Conservation (phyloP, 2,113 vertebrate species). For the Romanogobio albipinnatus region DNA sequence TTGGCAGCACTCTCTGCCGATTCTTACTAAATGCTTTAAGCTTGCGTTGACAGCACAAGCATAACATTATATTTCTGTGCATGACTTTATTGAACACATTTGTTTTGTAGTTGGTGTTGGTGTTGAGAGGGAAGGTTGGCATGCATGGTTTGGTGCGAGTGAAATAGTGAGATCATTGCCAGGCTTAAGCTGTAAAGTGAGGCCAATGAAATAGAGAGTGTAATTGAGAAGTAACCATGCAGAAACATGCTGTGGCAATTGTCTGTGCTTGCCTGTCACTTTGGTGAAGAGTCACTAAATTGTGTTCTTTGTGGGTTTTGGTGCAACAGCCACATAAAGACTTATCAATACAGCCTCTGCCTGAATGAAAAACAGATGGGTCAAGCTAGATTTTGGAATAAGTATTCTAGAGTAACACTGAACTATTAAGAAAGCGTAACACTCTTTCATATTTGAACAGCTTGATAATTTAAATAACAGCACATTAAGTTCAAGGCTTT, state of each 20-base stretch:
- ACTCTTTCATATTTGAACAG: not conserved
- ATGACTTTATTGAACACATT: not conserved
- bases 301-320: conserved; percentile 20
- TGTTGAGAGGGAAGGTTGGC: conserved; percentile 24
- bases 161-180: not conserved
- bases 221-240: not conserved
- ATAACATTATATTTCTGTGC: conserved; percentile 16
- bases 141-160: not conserved
- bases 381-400: conserved; percentile 25
- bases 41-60: not conserved
- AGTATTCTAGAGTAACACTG: not conserved
- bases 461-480: not conserved
- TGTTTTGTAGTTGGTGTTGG: conserved; percentile 25
- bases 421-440: not conserved
- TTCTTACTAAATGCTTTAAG: not conserved
- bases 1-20: conserved; percentile 21
- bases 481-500: not conserved
- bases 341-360: not conserved
- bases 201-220: not conserved
- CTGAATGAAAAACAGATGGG: conserved; percentile 38
- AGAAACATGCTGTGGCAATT: conserved; percentile 1
- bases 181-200: not conserved
- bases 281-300: conserved; percentile 6
- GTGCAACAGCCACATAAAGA: not conserved
- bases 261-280: not conserved